These are phyloP conservation scores for Silurus meridionalis DNA, from an alignment of 2,113 vertebrate genomes.

Conservation along the genomic window DNA sequence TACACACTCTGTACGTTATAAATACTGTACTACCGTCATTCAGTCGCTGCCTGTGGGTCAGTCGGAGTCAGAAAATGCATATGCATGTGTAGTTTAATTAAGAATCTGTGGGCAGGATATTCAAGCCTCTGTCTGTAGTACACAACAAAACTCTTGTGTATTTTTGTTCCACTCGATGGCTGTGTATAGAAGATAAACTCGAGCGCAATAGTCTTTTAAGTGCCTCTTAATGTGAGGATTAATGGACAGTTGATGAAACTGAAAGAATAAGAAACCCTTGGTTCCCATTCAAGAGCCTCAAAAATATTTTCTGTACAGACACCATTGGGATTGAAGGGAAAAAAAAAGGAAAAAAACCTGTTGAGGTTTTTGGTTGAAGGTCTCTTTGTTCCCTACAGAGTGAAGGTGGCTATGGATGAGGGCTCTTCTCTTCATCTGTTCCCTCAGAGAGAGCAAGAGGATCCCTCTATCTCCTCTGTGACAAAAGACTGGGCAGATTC, in stretches of 20 bases:
- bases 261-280: constrained; percentile 28
- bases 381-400: constrained; percentile 37
- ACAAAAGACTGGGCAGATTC: constrained; percentile 64
- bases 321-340: constrained; percentile 7
- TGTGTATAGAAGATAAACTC: constrained; percentile 34
- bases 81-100: constrained; percentile 12
- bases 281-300: constrained; percentile 9
- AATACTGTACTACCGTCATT: background rate
- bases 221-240: constrained; percentile 70
- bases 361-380: constrained; percentile 53
- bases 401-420: constrained; percentile 57
- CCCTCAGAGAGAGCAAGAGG: constrained; percentile 57
- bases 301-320: constrained; percentile 26
- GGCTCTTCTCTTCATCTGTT: constrained; percentile 39
- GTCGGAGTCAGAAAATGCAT: background rate
- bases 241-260: constrained; percentile 62
- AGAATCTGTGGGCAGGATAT: background rate
- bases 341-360: constrained; percentile 43
- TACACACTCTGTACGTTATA: background rate
- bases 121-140: background rate
- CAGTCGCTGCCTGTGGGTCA: background rate
- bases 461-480: constrained; percentile 54
- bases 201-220: constrained; percentile 53
- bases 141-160: constrained; percentile 27
- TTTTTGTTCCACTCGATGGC: constrained; percentile 20